Evolutionary conservation across 2,888 invertebrate genomes (phyloP), one percentile per base, ranked within the genome.

Genomic region (Pseudococcus viburni): DNA sequence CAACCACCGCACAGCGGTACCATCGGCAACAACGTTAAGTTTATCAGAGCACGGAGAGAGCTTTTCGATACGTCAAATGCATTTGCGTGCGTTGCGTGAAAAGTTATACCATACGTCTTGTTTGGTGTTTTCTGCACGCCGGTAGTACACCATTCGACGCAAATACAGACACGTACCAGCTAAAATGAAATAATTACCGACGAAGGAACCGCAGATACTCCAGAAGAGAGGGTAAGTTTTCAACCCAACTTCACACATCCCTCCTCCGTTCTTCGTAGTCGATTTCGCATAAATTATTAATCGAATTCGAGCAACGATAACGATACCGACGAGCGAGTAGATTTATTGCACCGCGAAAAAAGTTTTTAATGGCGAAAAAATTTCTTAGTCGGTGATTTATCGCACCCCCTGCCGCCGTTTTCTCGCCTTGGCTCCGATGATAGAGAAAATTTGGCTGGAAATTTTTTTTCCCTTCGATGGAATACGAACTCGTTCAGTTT

Each of bases 11-110:
- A 9, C n/a, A 55, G 0, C n/a, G n/a, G n/a, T 15, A 15, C 4
- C 33, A 17, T 33, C 33, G 26, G 26, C 26, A 17, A 8, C 73
- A 17, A 12, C 73, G 33, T 73, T 33, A 73, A 33, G 33, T 68
- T 68, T 68, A 73, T 73, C 19, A 19, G 33, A 17, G 33, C 33
- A 33, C 3, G 17, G 33, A 26, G n/a, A 33, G 17, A 73, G 73
- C 73, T 73, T 73, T 73, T 73, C 73, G 73, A 73, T 73, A 73
- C 73, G 73, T 73, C 73, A 73, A 73, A 73, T 73, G 73, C 73
- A 73, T 73, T 73, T 73, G 73, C 73, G 73, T 17, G 33, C 15
- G 73, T 73, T 12, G n/a, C 17, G 73, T 73, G 73, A 73, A 73
- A 73, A 73, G 33, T 73, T 73, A 73, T 33, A 73, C 33, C 33